Evolutionary conservation across 2,888 invertebrate species (phyloP), one percentile per base, ranked within the genome.

Genomic region (Cephus sareptanus): DNA sequence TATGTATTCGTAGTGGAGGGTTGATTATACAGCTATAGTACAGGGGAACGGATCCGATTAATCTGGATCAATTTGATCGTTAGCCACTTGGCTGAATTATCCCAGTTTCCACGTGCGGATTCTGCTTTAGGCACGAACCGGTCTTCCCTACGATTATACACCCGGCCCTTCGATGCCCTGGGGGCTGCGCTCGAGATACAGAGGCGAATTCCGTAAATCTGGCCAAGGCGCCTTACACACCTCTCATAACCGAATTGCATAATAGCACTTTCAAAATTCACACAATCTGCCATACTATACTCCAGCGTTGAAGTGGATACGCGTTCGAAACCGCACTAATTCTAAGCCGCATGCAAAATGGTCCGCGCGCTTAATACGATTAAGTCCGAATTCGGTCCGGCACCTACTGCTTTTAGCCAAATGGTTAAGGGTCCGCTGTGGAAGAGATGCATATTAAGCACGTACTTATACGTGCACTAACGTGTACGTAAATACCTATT

Each of bases 361-460:
- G 80, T 76, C 78, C 79, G 34, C 76, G 70, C 84, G 80, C 85
- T 87, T 88, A 87, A 89, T 87, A 83, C 86, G 86, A 88, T 88
- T 88, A 87, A 82, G 77, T 77, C 83, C 79, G 83, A 85, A 86
- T 85, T 85, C 84, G 83, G 79, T 12, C 79, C 78, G 80, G 79
- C 74, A 79, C 80, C 79, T 83, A 81, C 81, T 85, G 87, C 89
- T 89, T 88, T 88, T 86, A 88, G 83, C 84, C 83, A 87, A 89
- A 87, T 89, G 86, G 85, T 85, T 40, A 40, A 6, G 40, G 15
- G 40, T 56, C 23, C 23, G 2, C 23, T 9, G 4, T 56, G 56
- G 23, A 56, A 56, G 23, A 9, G 56, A 56, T 56, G 56, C 23
- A 56, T 56, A 56, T 56, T 56, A 23, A 23, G 23, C 56, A 56